Conservation (phyloP, 2,888 invertebrate species). For the Mythimna albipuncta region DNA sequence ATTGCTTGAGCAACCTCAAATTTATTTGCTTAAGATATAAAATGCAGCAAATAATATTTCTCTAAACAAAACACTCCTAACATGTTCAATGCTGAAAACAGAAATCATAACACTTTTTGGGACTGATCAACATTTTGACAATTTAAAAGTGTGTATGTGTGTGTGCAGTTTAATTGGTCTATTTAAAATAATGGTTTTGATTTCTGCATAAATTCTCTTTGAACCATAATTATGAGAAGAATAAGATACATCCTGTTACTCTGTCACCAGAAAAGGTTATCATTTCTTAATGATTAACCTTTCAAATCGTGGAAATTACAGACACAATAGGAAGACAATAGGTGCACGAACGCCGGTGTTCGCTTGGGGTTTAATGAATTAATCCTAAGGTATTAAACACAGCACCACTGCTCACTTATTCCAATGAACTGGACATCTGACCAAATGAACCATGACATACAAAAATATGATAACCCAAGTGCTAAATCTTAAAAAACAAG, state of each 20-base stretch:
- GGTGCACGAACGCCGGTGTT: no score
- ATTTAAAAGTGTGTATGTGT: no score
- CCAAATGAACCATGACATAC: not conserved
- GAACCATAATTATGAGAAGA: no score
- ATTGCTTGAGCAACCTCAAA: constrained; percentile 11
- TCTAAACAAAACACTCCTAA: not conserved
- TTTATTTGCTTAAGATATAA: not conserved
- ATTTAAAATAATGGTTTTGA: no score
- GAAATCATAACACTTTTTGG: no score
- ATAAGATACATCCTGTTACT: not conserved
- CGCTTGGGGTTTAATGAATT: no score
- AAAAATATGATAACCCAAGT: not conserved
- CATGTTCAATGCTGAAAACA: not conserved
- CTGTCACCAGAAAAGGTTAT: not conserved
- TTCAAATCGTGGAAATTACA: no score
- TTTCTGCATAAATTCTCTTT: no score
- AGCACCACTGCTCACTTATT: not conserved
- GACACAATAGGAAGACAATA: no score
- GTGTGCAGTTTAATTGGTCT: no score
- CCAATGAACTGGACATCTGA: not conserved
- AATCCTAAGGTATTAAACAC: not conserved
- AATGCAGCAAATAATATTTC: not conserved
- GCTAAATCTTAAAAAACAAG: no score
- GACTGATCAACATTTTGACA: no score
- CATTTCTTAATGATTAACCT: not conserved